Percentiles rank a stretch among this genome's conserved stretches.
phyloP scores from a whole-genome alignment of 2,797 vertebrate species.

The Paramormyrops hopkinsi region DNA sequence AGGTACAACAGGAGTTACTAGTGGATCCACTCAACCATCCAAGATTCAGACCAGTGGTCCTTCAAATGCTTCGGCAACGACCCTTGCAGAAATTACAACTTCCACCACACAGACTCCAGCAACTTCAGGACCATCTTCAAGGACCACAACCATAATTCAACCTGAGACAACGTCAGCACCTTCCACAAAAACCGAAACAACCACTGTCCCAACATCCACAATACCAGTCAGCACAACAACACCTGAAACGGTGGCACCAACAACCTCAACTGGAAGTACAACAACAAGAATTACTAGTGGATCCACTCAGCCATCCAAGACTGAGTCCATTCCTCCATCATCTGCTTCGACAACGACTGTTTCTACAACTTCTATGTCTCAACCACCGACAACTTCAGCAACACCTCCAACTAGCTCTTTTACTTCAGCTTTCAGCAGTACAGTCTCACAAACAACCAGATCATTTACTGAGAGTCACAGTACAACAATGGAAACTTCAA shows the following conservation, averaged over 20 bases:
- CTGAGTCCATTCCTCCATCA: conserved; percentile 4
- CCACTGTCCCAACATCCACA: background rate
- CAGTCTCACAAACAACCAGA: background rate
- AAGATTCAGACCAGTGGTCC: conserved; percentile 54
- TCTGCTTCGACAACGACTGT: background rate
- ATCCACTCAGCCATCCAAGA: conserved; percentile 6
- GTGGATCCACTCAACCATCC: conserved; percentile 23
- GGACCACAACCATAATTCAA: conserved; percentile 39
- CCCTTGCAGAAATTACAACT: too few relatives aligned
- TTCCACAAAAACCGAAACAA: background rate
- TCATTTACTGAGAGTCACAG: background rate
- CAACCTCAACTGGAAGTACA: background rate
- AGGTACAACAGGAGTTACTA: conserved; percentile 18
- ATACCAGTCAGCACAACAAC: background rate
- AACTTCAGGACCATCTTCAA: conserved; percentile 56
- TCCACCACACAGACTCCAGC: conserved; percentile 56
- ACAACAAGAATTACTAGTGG: background rate
- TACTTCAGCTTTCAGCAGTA: background rate
- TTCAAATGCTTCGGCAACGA: conserved; percentile 40
- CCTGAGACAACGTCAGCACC: background rate
- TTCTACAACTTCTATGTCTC: background rate
- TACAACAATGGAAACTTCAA: background rate
- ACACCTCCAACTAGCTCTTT: background rate
- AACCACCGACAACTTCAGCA: background rate
- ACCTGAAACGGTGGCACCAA: background rate